Evolutionary conservation across 2,888 invertebrate genomes (phyloP), one percentile per base, ranked within the genome.

Genomic region (Platycnemis pennipes): DNA sequence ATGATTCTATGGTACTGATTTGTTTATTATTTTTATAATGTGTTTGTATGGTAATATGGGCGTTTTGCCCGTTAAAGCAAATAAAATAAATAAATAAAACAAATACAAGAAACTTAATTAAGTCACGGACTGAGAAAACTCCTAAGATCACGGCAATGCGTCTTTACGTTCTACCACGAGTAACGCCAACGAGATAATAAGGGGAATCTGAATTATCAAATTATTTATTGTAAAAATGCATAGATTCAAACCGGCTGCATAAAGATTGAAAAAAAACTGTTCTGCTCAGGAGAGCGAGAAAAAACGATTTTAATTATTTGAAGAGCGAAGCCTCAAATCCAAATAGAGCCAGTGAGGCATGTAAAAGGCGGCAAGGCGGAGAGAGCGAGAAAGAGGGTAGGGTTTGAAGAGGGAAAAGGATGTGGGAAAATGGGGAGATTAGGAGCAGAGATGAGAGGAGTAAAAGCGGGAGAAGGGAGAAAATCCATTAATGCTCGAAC

Each of bases 401-500:
- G 49, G 11, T 11, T 11, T 11, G 13, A 49, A 49, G 49, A 13
- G 49, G 13, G 5, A 13, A 49, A 49, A 13, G 49, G 49, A 13
- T 8, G 13, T 8, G 49, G 49, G 49, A 49, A 49, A 49, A 49
- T 11, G 19, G 13, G 0, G 49, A 19, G 49, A 49, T 49, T n/a
- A n/a, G n/a, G n/a, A n/a, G n/a, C 13, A 19, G 63, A 63, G n/a
- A n/a, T 19, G 63, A 26, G 63, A 63, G 26, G 63, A 63, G 63
- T 26, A 63, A 63, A 63, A 26, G 37, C 77, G 31, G 77, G 77
- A 37, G 31, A 19, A 49, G 49, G 49, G 13, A 77, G 77, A 77
- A 69, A 77, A 77, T 77, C 77, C 77, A 77, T 77, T 77, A 77
- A 77, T 77, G 77, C 77, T 77, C 37, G 77, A 77, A 77, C 77